Evolutionary conservation across 2,888 invertebrate genomes (phyloP), one percentile per base, ranked within the genome.

Genomic region (Lissonota sp.): DNA sequence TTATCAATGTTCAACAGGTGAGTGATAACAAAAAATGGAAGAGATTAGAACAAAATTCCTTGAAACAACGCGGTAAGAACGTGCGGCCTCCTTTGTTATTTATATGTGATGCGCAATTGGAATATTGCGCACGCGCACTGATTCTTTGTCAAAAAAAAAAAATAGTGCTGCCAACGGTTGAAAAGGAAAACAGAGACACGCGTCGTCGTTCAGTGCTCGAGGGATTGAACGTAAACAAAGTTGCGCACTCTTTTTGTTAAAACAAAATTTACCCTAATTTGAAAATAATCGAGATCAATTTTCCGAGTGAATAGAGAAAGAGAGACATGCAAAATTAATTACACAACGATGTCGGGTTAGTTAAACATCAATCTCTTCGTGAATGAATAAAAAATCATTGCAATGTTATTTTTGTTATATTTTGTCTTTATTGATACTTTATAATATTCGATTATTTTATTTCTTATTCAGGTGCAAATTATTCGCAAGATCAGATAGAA

Each of bases 401-500:
- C 26, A 26, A 26, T 26, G 26, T 26, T 26, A 26, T 26, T 10
- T 57, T 26, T 7, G 2, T 2, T 5, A 6, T 2, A 8, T 57
- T 46, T 7, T 26, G 5, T 7, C n/a, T 39, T 12, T 6, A 55
- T 26, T 26, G 6, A 57, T 39, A 44, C 6, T 14, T 3, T 5
- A 37, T 44, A 6, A 14, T 12, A 16, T 49, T 6, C 12, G 16
- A 16, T 5, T 5, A 10, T 26, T 37, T 26, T n/a, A 37, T 51
- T 46, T 51, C 10, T 0, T 37, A 58, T 58, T 40, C 12, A 82
- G 80, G 16, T 7, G 6, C 42, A 0, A 66, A 40, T 74, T 84
- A 76, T 67, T 80, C 84, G 0, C 64, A 51, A 26, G 75, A 77
- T 40, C 78, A 84, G 67, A 84, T 84, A 44, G 84, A 84, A 26